These are phyloP conservation scores for Haliclona indistincta DNA, from an alignment of 37 sponge, comb jelly and placozoan species.

Conservation along the genomic window DNA sequence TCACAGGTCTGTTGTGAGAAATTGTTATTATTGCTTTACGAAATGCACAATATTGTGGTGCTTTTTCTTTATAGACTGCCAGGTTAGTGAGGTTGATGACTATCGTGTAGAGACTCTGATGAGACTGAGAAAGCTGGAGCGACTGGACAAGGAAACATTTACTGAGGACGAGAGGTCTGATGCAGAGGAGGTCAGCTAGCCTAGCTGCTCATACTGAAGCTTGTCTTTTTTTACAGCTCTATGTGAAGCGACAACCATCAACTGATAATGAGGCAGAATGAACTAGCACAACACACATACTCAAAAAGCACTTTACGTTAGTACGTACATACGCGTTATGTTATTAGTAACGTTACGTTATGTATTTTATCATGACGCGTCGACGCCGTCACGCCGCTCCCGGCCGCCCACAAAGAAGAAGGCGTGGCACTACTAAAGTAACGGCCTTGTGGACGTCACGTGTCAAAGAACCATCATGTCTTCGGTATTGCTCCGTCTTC, in stretches of 20 bases:
- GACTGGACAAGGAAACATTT: conserved; percentile 92
- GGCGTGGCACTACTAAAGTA: too few relatives aligned
- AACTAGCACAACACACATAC: background rate
- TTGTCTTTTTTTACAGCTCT: background rate
- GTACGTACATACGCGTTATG: too few relatives aligned
- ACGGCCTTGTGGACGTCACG: too few relatives aligned
- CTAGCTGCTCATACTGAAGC: background rate
- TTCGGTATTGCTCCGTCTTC: background rate
- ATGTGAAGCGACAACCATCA: background rate
- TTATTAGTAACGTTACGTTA: too few relatives aligned
- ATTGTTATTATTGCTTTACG: background rate
- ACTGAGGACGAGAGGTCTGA: conserved; percentile 90
- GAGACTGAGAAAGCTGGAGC: conserved; percentile 71
- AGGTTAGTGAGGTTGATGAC: conserved; percentile 81
- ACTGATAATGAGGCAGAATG: background rate
- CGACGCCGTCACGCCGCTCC: too few relatives aligned
- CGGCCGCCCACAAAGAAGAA: background rate
- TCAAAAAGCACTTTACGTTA: background rate
- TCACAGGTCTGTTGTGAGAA: conserved; percentile 41
- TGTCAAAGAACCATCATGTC: background rate
- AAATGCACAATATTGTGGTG: too few relatives aligned
- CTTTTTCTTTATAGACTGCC: conserved; percentile 50
- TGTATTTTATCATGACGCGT: too few relatives aligned
- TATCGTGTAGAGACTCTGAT: conserved; percentile 88
- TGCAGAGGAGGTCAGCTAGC: conserved; percentile 85